phyloP scores from a whole-genome alignment of 2,113 vertebrate species.

The Paedocypris sp. region DNA sequence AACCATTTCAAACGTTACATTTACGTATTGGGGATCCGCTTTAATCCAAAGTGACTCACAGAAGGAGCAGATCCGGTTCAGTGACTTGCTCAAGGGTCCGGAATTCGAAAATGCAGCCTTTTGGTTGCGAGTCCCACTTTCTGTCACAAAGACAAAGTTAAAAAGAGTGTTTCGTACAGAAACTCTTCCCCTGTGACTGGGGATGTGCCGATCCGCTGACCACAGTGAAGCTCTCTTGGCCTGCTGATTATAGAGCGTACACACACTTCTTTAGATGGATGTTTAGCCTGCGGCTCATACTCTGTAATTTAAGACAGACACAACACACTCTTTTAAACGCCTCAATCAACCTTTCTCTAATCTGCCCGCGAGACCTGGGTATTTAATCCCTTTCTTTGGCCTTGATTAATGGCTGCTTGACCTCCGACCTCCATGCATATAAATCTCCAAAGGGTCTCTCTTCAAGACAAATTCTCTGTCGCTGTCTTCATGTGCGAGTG shows the following conservation, averaged over 20 bases:
- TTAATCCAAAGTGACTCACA: too few species aligned
- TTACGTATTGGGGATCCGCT: too few species aligned
- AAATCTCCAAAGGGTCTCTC: constrained; percentile 46
- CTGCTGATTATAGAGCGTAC: constrained; percentile 31
- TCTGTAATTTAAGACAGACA: constrained; percentile 64
- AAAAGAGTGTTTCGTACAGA: too few species aligned
- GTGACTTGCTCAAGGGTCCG: too few species aligned
- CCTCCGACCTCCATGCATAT: constrained; percentile 53
- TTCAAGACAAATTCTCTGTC: constrained; percentile 27
- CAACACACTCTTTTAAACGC: constrained; percentile 52
- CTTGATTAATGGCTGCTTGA: constrained; percentile 62
- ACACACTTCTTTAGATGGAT: constrained; percentile 34
- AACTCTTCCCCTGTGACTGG: not conserved
- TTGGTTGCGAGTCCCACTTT: too few species aligned
- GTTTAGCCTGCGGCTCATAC: constrained; percentile 42
- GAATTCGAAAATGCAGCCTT: too few species aligned
- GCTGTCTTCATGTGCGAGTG: not conserved
- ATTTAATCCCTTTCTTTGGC: constrained; percentile 55
- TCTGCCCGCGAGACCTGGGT: constrained; percentile 42
- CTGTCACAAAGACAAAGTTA: too few species aligned
- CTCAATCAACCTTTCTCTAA: constrained; percentile 49
- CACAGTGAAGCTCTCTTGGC: constrained; percentile 18
- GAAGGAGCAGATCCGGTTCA: too few species aligned
- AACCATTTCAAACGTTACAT: too few species aligned
- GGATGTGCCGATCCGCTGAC: constrained; percentile 1